A percentile compares a stretch with the other conserved stretches of the same genome.
These are phyloP conservation scores for Shargacucullia verbasci DNA, from an alignment of 2,888 invertebrate species.

Conservation along the genomic window DNA sequence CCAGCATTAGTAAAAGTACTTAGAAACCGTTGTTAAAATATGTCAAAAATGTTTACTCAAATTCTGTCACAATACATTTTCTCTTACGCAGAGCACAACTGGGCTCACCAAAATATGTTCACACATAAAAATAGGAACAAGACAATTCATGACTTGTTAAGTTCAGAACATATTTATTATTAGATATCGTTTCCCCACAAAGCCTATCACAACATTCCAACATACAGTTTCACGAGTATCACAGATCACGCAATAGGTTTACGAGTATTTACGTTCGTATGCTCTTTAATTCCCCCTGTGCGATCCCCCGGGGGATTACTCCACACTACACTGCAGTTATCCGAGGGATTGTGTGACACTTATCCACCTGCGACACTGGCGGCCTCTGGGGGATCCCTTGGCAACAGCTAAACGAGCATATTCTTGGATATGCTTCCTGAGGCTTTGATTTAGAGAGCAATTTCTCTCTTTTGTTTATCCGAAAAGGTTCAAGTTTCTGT, in stretches of 20 bases:
- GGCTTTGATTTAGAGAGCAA: constrained; percentile 14
- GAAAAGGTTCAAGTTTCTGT: background rate
- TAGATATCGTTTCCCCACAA: background rate
- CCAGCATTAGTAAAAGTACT: too few relatives aligned
- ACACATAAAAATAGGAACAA: too few relatives aligned
- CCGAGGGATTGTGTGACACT: constrained; percentile 12
- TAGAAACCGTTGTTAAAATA: too few relatives aligned
- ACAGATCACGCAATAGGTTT: constrained; percentile 9
- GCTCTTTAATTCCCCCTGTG: constrained; percentile 30
- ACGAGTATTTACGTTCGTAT: constrained; percentile 20
- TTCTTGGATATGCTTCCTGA: background rate
- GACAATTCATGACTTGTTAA: background rate
- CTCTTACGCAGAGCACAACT: too few relatives aligned
- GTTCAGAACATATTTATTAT: background rate
- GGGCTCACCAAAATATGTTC: too few relatives aligned
- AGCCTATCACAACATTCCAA: background rate
- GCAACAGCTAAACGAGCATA: constrained; percentile 10
- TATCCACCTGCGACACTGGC: constrained; percentile 25
- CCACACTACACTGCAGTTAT: constrained; percentile 22
- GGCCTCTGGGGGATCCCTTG: constrained; percentile 19
- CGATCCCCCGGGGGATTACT: constrained; percentile 9
- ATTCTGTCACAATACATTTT: too few relatives aligned
- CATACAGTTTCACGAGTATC: constrained; percentile 8
- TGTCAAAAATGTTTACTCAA: too few relatives aligned
- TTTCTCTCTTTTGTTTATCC: constrained; percentile 17